Conservation (phyloP, 2,797 vertebrate genomes). For the Prunella strophiata region DNA sequence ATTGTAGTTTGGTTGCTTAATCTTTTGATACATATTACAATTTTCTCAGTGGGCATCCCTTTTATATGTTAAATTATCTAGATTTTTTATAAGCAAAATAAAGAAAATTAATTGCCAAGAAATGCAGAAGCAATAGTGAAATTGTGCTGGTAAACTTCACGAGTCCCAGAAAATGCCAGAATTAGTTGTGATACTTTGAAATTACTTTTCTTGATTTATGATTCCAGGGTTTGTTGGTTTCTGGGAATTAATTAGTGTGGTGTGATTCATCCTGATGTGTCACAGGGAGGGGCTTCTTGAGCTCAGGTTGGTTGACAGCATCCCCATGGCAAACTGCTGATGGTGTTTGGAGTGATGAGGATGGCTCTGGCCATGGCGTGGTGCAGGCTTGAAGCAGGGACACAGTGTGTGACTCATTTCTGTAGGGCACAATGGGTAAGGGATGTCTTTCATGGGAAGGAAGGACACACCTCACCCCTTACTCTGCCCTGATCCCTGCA, state of each 20-base stretch:
- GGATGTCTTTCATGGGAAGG: background rate
- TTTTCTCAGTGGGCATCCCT: background rate
- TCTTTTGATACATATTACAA: background rate
- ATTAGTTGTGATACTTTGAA: background rate
- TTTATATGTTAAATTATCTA: background rate
- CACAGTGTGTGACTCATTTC: accelerated
- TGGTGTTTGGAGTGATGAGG: background rate
- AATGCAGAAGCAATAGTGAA: background rate
- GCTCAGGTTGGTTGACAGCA: background rate
- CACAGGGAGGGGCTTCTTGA: background rate
- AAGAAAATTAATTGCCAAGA: background rate
- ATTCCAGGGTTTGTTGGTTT: background rate
- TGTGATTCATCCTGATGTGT: background rate
- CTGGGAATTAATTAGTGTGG: background rate
- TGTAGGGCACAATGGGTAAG: background rate
- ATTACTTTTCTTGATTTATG: background rate
- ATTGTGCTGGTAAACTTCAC: background rate
- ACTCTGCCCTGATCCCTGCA: background rate
- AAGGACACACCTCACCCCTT: background rate
- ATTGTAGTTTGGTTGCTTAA: background rate
- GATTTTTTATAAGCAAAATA: background rate
- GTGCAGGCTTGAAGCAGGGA: background rate
- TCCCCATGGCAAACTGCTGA: background rate
- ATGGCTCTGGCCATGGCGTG: background rate
- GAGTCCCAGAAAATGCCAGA: background rate